phyloP scores from a whole-genome alignment of 2,888 invertebrate species.

The Thereva nobilitata region DNA sequence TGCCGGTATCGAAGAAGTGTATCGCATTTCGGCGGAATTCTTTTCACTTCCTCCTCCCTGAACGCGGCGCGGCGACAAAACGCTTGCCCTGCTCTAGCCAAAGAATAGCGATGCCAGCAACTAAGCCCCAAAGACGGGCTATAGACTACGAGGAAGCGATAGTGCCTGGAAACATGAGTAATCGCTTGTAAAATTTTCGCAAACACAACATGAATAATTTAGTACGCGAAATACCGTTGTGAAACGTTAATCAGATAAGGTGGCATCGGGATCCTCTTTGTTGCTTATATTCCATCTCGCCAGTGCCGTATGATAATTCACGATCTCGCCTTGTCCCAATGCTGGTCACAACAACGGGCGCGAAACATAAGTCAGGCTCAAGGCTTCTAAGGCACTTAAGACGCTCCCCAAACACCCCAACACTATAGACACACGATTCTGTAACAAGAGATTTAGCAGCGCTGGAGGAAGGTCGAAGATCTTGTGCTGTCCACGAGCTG shows the following conservation, averaged over 20 bases:
- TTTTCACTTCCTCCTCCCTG: conserved; percentile 15
- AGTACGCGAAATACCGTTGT: conserved; percentile 42
- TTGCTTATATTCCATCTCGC: conserved; percentile 27
- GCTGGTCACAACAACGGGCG: conserved; percentile 23
- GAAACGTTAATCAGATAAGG: conserved; percentile 43
- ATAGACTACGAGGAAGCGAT: conserved; percentile 33
- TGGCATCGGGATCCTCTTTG: conserved; percentile 27
- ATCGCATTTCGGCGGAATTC: conserved; percentile 33
- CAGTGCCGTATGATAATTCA: conserved; percentile 32
- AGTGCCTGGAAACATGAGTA: conserved; percentile 41
- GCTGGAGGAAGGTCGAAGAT: conserved; percentile 37
- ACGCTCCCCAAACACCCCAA: no score
- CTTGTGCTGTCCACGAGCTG: conserved; percentile 36
- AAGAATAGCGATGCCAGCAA: background rate
- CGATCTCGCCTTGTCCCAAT: conserved; percentile 6
- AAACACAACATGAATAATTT: conserved; percentile 42
- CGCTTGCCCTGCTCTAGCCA: background rate
- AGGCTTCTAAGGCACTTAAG: background rate
- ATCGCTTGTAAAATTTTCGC: conserved; percentile 42
- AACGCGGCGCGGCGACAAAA: conserved; percentile 8
- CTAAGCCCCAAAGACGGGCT: conserved; percentile 10
- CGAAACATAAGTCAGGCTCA: conserved; percentile 27
- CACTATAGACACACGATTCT: conserved; percentile 3
- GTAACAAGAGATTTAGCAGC: conserved; percentile 21
- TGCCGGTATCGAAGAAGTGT: conserved; percentile 30